A percentile compares a stretch with the other conserved stretches of the same genome.
Conservation (phyloP, 1,140 invertebrate species). For the Leptestheria dahalacensis region DNA sequence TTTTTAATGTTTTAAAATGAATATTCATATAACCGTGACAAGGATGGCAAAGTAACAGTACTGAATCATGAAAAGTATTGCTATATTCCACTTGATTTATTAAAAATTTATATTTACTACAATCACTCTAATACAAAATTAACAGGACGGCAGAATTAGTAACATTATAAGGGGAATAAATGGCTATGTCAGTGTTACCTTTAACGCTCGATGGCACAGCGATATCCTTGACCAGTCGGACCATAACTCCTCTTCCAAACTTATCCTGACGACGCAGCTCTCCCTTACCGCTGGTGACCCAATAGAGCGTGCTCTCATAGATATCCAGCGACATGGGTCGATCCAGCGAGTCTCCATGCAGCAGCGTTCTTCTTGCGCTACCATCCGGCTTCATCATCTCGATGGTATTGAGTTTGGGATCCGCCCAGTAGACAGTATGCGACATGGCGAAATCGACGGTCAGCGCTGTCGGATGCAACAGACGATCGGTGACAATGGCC, state of each 20-base stretch:
- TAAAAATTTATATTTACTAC: too few relatives aligned
- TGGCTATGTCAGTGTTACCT: constrained; percentile 32
- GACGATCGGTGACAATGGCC: constrained; percentile 55
- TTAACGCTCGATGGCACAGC: constrained; percentile 71
- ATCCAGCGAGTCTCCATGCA: constrained; percentile 51
- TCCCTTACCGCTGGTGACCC: constrained; percentile 67
- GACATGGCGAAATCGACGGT: constrained; percentile 80
- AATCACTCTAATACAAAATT: too few relatives aligned
- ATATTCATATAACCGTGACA: too few relatives aligned
- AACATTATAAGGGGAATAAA: too few relatives aligned
- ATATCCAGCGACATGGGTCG: constrained; percentile 80
- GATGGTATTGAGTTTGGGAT: constrained; percentile 83
- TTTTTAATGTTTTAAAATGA: too few relatives aligned
- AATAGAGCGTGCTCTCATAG: constrained; percentile 81
- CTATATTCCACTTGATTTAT: too few relatives aligned
- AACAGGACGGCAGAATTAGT: too few relatives aligned
- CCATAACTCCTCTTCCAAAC: constrained; percentile 84
- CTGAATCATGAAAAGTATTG: too few relatives aligned
- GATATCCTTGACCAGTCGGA: constrained; percentile 58
- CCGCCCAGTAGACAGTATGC: constrained; percentile 86
- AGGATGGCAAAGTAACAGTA: too few relatives aligned
- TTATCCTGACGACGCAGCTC: constrained; percentile 80
- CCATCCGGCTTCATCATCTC: constrained; percentile 79
- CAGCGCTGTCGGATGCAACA: constrained; percentile 72
- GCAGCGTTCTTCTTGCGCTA: constrained; percentile 49